These are phyloP conservation scores for Drosophila fungiperda DNA, from an alignment of 2,888 invertebrate species.

Conservation along the genomic window DNA sequence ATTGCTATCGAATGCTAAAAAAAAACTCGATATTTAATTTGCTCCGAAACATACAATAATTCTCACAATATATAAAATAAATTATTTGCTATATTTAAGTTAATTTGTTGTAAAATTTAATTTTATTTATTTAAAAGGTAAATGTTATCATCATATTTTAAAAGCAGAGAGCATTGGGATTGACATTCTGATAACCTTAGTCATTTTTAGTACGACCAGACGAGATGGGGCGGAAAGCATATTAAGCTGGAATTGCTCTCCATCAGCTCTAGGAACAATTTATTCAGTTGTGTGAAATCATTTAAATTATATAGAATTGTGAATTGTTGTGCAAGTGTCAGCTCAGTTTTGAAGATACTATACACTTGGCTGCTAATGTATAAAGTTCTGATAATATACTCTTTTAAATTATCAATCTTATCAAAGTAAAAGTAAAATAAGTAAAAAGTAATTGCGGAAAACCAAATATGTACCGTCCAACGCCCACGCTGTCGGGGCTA, in stretches of 20 bases:
- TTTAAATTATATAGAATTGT: neutral
- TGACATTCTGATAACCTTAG: neutral
- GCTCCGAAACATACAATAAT: too few species aligned
- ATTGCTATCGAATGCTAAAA: neutral
- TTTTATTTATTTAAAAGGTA: neutral
- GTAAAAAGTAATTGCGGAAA: neutral
- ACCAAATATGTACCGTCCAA: neutral
- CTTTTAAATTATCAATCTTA: neutral
- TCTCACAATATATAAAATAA: too few species aligned
- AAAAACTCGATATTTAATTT: too few species aligned
- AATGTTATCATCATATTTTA: neutral
- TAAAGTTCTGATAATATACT: neutral
- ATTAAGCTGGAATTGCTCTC: neutral
- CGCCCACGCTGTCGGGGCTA: neutral
- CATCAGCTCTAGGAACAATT: neutral
- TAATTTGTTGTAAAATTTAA: neutral
- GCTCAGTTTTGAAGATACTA: neutral
- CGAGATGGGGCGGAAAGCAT: neutral
- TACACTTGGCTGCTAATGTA: too few species aligned
- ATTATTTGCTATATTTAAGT: too few species aligned
- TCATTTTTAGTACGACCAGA: constrained; percentile 3
- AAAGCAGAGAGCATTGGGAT: constrained; percentile 6
- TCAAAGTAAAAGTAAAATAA: neutral
- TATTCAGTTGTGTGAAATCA: neutral
- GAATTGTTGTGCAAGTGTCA: neutral